phyloP scores from a whole-genome alignment of 1,140 invertebrate species.

The Drosophila nikananu region DNA sequence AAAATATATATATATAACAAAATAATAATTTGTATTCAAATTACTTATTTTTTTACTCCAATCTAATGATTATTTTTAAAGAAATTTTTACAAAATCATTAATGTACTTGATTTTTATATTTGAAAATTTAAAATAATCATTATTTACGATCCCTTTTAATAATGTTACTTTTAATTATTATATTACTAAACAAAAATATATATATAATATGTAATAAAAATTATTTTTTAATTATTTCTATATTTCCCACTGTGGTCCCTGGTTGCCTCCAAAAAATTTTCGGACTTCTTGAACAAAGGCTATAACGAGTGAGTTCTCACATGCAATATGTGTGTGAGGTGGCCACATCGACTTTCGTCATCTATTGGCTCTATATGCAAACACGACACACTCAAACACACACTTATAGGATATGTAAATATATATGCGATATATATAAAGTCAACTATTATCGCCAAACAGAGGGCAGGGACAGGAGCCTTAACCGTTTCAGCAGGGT shows the following conservation, averaged over 20 bases:
- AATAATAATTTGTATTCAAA: too few relatives aligned
- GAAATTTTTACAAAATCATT: too few relatives aligned
- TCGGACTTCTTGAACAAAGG: slow-evolving; percentile 67
- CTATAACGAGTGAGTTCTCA: slow-evolving; percentile 71
- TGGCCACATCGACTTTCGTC: slow-evolving; percentile 60
- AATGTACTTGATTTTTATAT: too few relatives aligned
- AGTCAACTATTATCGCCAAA: slow-evolving; percentile 22
- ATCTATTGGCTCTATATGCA: slow-evolving; percentile 72
- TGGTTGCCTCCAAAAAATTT: slow-evolving; percentile 44
- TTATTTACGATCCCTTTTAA: too few relatives aligned
- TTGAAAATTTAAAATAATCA: too few relatives aligned
- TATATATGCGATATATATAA: slow-evolving; percentile 30
- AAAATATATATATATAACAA: too few relatives aligned
- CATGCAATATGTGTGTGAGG: slow-evolving; percentile 67
- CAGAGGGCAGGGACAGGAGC: background rate
- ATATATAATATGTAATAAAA: background rate
- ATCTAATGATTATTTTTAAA: too few relatives aligned
- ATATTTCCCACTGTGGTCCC: slow-evolving; percentile 18
- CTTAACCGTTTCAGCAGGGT: background rate
- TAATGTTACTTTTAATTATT: too few relatives aligned
- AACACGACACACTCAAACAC: slow-evolving; percentile 20
- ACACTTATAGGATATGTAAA: slow-evolving; percentile 11
- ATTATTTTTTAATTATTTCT: background rate
- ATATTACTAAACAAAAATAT: too few relatives aligned
- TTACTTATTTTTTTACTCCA: too few relatives aligned